Conservation (phyloP, 2,113 vertebrate species). For the Oryzias woworae region DNA sequence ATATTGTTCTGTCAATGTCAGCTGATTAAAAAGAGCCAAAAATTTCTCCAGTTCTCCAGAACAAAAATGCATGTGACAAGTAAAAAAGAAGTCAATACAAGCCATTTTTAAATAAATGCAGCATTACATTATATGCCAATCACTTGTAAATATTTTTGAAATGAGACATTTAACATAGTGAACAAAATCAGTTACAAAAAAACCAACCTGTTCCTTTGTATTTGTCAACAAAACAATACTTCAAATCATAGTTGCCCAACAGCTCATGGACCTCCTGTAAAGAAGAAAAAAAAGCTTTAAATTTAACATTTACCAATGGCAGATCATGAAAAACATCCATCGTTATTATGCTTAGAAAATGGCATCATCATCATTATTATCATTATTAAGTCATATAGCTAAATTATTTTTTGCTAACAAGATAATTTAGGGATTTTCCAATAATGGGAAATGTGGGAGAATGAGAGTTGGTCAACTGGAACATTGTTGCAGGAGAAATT, state of each 20-base stretch:
- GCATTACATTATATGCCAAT: not conserved
- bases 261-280: slow-evolving; percentile 91
- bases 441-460: slow-evolving; percentile 19
- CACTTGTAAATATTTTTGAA: too few relatives aligned
- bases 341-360: too few relatives aligned
- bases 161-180: not conserved
- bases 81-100: too few relatives aligned
- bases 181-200: not conserved
- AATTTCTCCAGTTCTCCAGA: not conserved
- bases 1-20: not conserved
- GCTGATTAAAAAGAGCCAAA: too few relatives aligned
- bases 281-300: not conserved
- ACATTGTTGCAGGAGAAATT: slow-evolving; percentile 62
- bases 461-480: slow-evolving; percentile 15
- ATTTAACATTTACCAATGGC: not conserved
- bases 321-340: not conserved
- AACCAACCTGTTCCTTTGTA: slow-evolving; percentile 93
- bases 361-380: too few relatives aligned
- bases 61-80: not conserved
- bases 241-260: slow-evolving; percentile 87
- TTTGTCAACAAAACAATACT: slow-evolving; percentile 97
- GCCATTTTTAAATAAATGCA: not conserved
- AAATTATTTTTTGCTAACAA: too few relatives aligned
- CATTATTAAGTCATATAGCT: too few relatives aligned
- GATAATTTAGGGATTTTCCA: too few relatives aligned